phyloP scores from a whole-genome alignment of 2,797 vertebrate genomes.

The Florisuga fusca region DNA sequence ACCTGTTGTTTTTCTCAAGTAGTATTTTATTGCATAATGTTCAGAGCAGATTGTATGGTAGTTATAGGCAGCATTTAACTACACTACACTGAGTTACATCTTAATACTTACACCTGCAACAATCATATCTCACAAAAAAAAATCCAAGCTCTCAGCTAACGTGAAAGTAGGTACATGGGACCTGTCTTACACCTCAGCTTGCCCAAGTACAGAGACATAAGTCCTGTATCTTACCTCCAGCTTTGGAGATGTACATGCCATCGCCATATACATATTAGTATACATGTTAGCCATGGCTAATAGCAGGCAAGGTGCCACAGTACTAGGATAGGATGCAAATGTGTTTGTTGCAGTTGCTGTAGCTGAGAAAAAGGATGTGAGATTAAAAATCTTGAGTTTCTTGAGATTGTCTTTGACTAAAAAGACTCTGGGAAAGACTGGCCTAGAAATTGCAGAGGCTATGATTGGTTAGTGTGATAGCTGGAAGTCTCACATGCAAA shows the following conservation, averaged over 20 bases:
- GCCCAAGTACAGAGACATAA: fast-evolving
- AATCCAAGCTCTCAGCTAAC: neutral
- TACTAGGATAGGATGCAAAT: neutral
- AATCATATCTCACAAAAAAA: neutral
- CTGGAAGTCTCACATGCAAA: neutral
- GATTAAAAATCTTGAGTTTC: neutral
- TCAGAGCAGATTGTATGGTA: neutral
- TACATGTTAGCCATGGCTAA: neutral
- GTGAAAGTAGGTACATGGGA: neutral
- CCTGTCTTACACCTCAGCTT: neutral
- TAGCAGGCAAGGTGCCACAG: neutral
- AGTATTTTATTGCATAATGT: neutral
- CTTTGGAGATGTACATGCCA: neutral
- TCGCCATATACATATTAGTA: too few species aligned
- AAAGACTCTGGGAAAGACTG: neutral
- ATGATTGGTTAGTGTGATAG: neutral
- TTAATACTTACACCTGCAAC: neutral
- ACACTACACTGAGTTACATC: neutral
- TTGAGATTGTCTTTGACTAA: neutral
- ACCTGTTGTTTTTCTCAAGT: neutral
- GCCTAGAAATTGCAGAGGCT: neutral
- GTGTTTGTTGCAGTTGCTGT: neutral
- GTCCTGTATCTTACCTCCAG: neutral
- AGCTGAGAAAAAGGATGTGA: neutral
- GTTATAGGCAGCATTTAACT: neutral